Percentiles rank a stretch among this genome's conserved stretches.
phyloP scores from a whole-genome alignment of 2,888 invertebrate species.

The Agrilus biguttatus region DNA sequence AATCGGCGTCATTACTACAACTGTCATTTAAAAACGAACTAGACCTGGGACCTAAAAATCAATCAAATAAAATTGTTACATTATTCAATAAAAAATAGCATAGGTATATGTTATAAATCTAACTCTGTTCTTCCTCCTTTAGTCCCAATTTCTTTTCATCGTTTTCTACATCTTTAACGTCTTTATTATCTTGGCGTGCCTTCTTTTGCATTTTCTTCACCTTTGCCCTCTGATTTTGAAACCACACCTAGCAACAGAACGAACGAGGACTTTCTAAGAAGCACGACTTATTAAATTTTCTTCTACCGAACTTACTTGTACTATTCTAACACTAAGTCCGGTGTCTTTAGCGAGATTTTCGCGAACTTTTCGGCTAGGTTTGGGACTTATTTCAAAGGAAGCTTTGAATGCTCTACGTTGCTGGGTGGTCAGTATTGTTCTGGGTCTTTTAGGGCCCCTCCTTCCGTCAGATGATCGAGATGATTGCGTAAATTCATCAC shows the following conservation, averaged over 20 bases:
- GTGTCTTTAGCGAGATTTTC: constrained; percentile 75
- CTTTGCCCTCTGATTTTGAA: constrained; percentile 50
- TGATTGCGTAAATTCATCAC: constrained; percentile 42
- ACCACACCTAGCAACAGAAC: constrained; percentile 39
- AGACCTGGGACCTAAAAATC: constrained; percentile 29
- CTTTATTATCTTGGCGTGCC: constrained; percentile 40
- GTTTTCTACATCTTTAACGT: constrained; percentile 32
- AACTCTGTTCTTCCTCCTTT: constrained; percentile 44
- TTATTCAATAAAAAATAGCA: background rate
- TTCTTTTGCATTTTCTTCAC: constrained; percentile 54
- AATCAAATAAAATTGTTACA: background rate
- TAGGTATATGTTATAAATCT: too few species aligned
- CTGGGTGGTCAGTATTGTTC: constrained; percentile 71
- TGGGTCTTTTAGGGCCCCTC: constrained; percentile 64
- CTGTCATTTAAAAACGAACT: constrained; percentile 35
- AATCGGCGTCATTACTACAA: constrained; percentile 33
- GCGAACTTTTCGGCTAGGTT: constrained; percentile 69
- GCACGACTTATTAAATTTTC: background rate
- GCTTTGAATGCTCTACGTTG: constrained; percentile 73
- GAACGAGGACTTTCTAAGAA: background rate
- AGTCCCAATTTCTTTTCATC: constrained; percentile 40
- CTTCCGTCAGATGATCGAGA: constrained; percentile 47
- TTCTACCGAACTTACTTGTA: constrained; percentile 45
- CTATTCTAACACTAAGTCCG: constrained; percentile 68
- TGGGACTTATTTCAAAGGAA: constrained; percentile 73